These are phyloP conservation scores for Sminthurinus aureus DNA, from an alignment of 2,888 invertebrate genomes.

Conservation along the genomic window DNA sequence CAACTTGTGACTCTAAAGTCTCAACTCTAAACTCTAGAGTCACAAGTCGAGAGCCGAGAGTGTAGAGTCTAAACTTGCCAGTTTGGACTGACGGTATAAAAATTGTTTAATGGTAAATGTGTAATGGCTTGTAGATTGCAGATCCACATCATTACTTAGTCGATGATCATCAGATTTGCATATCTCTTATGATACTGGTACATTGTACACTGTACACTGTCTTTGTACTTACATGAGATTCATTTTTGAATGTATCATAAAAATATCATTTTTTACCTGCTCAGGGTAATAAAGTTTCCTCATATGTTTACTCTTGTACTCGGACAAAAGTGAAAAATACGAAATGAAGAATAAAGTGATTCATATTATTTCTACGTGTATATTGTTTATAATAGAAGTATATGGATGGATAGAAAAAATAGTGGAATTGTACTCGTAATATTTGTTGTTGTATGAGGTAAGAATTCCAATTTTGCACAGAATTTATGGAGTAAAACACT, in stretches of 20 bases:
- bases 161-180: neutral
- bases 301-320: too few relatives aligned
- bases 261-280: neutral
- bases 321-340: too few relatives aligned
- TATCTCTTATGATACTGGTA: neutral
- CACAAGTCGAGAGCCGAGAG: too few relatives aligned
- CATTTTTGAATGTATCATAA: neutral
- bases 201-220: too few relatives aligned
- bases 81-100: too few relatives aligned
- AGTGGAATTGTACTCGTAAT: neutral
- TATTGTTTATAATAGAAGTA: neutral
- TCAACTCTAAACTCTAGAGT: too few relatives aligned
- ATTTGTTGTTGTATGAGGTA: neutral
- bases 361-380: neutral
- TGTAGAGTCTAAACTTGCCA: too few relatives aligned
- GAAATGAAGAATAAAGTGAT: too few relatives aligned
- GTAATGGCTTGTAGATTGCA: neutral
- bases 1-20: neutral
- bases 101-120: neutral
- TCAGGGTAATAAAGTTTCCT: too few relatives aligned
- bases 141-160: neutral
- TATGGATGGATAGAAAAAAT: too few relatives aligned
- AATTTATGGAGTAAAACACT: neutral
- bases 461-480: neutral
- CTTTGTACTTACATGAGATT: neutral